Base-by-base conservation (phyloP, 2,888 invertebrate species). In the Selenia dentaria region DNA sequence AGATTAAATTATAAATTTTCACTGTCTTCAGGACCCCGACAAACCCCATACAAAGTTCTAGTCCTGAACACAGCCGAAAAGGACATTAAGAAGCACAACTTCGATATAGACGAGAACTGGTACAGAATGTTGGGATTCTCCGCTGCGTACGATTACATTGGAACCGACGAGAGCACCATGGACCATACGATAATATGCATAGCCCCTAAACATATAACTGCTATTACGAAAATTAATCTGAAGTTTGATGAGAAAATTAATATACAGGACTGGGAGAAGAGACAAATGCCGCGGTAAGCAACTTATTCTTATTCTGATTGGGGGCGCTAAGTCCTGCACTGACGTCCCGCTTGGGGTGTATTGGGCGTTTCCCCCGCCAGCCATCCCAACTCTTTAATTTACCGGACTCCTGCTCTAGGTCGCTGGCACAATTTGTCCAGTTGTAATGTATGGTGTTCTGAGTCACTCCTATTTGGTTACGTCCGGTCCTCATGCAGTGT, bases 171-270 rank as follows among this genome's bases (percentile, higher is more conserved):
- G 35, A 84, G 88, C 29, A 92, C 93, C 9, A 84, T 93, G 6
- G 92, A 93, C 6, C 96, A 97, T 67, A 92, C 92, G 0, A 91
- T 97, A 40, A 63, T 96, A 0, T 92, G 92, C 20, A 89, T 96
- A 29, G 91, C 91, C 11, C 87, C 93, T 0, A 84, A 88, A 43
- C 93, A 95, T 63, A 92, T 97, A 43, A 77, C 94, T 6, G 94
- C 94, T 54, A 92, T 97, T 3, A 94, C 95, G 2, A 93, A 93
- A 68, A 89, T 92, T 63, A 86, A 75, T 6, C 79, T 97, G 12
- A 95, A 96, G 79, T 86, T 96, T 13, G 96, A 97, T 63, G 91
- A 92, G 3, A 94, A 93, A 40, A 64, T 92, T 34, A 48, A 60
- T 8, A 87, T 96, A 12, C 93, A 94, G 38, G 89, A 90, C 52